Evolutionary conservation across 1,140 invertebrate species (phyloP).

Genomic region (Trialeurodes vaporariorum): DNA sequence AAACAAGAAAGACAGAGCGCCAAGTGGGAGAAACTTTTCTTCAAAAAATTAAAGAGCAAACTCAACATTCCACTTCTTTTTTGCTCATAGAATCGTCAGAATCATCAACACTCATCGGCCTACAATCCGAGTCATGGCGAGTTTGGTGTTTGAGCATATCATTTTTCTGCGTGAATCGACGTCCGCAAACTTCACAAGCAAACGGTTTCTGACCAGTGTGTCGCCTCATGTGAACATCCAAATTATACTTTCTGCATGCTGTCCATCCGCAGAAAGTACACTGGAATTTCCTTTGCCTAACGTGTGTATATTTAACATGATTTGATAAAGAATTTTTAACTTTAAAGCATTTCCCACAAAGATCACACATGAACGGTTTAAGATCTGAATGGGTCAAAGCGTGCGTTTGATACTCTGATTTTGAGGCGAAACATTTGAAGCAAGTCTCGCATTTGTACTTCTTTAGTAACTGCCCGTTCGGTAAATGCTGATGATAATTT

Average conservation of each 20-base stretch:
- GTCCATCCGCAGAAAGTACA: not conserved
- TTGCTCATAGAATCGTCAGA: no score
- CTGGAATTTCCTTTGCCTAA: not conserved
- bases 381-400: constrained; percentile 10
- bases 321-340: not conserved
- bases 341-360: constrained; percentile 18
- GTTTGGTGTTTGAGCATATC: constrained; percentile 35
- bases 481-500: not conserved
- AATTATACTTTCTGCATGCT: constrained; percentile 36
- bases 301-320: not conserved
- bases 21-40: no score
- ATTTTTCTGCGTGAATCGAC: constrained; percentile 35
- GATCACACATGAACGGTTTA: constrained; percentile 19
- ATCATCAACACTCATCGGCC: no score
- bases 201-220: constrained; percentile 69
- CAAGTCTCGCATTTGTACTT: not conserved
- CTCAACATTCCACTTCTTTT: no score
- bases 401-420: not conserved
- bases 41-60: no score
- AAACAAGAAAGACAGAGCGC: no score
- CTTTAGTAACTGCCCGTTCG: not conserved
- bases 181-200: constrained; percentile 53
- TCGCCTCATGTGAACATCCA: constrained; percentile 42
- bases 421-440: not conserved
- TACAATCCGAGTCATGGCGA: constrained; percentile 28